These are phyloP conservation scores for Delia radicum DNA, from an alignment of 1,140 invertebrate genomes.

Conservation along the genomic window DNA sequence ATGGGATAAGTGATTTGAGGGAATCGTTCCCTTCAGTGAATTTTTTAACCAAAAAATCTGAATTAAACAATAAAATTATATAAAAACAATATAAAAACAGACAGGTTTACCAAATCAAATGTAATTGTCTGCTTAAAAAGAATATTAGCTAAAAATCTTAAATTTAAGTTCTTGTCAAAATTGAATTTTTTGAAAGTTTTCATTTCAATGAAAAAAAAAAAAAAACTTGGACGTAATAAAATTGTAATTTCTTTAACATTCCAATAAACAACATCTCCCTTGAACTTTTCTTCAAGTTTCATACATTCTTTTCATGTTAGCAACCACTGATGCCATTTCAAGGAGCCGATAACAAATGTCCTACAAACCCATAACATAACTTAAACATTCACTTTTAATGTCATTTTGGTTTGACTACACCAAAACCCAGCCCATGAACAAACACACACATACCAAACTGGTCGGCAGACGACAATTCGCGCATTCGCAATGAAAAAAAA, in stretches of 20 bases:
- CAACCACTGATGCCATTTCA: slow-evolving; percentile 11
- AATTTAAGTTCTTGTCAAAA: too few species aligned
- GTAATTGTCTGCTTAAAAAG: too few species aligned
- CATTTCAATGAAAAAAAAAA: too few species aligned
- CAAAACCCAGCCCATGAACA: neutral
- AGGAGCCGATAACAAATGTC: slow-evolving; percentile 44
- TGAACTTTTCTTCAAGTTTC: slow-evolving; percentile 15
- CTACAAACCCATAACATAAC: slow-evolving; percentile 44
- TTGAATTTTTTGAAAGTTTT: too few species aligned
- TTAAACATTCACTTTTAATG: slow-evolving; percentile 38
- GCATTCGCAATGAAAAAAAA: neutral
- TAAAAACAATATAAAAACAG: too few species aligned
- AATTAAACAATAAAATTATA: too few species aligned
- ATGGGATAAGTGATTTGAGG: too few species aligned
- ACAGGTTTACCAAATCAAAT: too few species aligned
- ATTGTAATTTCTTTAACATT: slow-evolving; percentile 5
- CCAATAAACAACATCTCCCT: slow-evolving; percentile 4
- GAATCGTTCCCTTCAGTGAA: too few species aligned
- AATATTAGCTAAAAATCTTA: too few species aligned
- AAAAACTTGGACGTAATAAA: too few species aligned
- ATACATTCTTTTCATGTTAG: neutral
- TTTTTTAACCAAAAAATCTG: too few species aligned
- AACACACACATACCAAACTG: neutral
- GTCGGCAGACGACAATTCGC: neutral
- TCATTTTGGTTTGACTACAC: slow-evolving; percentile 10